Evolutionary conservation across 2,113 vertebrate genomes (phyloP), one percentile per base, ranked within the genome.

Genomic region (Dromas ardeola): DNA sequence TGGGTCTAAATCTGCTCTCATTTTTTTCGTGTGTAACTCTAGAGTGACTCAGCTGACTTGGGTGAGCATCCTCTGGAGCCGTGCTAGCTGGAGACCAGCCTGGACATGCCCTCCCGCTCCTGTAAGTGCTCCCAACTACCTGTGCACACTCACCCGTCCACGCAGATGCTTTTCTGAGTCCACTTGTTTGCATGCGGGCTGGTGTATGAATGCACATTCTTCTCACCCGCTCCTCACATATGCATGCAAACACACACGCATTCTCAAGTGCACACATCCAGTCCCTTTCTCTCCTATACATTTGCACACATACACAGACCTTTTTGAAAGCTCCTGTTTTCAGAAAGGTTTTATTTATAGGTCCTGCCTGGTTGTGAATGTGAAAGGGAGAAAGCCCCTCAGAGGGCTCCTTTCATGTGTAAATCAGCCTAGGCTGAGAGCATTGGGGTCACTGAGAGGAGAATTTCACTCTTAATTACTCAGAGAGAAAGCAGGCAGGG

Each of bases 391-490:
- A 98, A 96, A 96, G 95, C 96, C 93, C 97, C 96, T 97, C 90
- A 81, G 90, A 91, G 93, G 90, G 86, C 91, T 97, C 97, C 98
- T 98, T 98, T 98, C 98, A 98, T 98, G 98, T 98, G 98, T 98
- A 98, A 98, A 98, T 98, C 97, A 98, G 97, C 96, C 94, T 47
- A 78, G 95, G 94, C 96, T 93, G 6, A 89, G 97, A 98, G 98
- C 97, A n/a, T 63, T 82, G 70, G 96, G 98, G 98, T 98, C 98
- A 98, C 93, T 13, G 56, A 95, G 98, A 97, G 98, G 97, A 96
- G 98, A 98, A 97, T 98, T 98, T 98, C 97, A 97, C 98, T 98
- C 98, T 98, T 98, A 98, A 98, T 98, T 98, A 98, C 98, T 98
- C 95, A 89, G 72, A 86, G 97, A 97, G 98, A 98, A 98, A 97